phyloP scores from a whole-genome alignment of 2,113 vertebrate species.

The Pedetes capensis region DNA sequence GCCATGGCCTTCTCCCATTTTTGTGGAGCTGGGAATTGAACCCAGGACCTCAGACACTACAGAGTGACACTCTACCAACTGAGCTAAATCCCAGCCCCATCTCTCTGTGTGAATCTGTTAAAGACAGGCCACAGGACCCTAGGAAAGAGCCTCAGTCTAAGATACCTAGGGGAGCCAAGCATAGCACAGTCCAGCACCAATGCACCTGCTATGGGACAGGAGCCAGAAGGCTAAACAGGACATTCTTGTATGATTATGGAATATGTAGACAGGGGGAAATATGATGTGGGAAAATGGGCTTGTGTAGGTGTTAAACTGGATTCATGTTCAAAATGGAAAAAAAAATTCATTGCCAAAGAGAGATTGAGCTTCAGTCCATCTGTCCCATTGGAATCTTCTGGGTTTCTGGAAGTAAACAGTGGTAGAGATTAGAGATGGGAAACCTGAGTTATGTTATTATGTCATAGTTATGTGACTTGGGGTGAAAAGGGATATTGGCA shows the following conservation, averaged over 20 bases:
- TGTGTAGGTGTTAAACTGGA: rapidly evolving
- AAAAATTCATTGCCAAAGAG: neutral
- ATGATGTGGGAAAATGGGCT: too few relatives aligned
- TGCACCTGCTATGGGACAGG: too few relatives aligned
- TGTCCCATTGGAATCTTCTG: neutral
- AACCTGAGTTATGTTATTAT: neutral
- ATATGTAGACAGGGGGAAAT: neutral
- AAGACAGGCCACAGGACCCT: too few relatives aligned
- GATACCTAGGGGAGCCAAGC: rapidly evolving
- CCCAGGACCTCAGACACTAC: too few relatives aligned
- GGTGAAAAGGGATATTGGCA: neutral
- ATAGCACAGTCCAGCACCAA: rapidly evolving
- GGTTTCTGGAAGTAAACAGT: neutral
- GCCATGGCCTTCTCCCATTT: too few relatives aligned
- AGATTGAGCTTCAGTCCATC: neutral
- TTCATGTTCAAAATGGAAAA: neutral
- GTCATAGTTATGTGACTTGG: neutral
- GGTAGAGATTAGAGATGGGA: rapidly evolving
- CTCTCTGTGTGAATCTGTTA: neutral
- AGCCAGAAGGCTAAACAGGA: neutral
- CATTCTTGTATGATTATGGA: neutral
- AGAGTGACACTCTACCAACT: too few relatives aligned
- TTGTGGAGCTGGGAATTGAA: too few relatives aligned
- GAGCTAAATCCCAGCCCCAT: too few relatives aligned
- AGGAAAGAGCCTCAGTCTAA: neutral